phyloP scores from a whole-genome alignment of 2,113 vertebrate species.

The Odontesthes bonariensis region DNA sequence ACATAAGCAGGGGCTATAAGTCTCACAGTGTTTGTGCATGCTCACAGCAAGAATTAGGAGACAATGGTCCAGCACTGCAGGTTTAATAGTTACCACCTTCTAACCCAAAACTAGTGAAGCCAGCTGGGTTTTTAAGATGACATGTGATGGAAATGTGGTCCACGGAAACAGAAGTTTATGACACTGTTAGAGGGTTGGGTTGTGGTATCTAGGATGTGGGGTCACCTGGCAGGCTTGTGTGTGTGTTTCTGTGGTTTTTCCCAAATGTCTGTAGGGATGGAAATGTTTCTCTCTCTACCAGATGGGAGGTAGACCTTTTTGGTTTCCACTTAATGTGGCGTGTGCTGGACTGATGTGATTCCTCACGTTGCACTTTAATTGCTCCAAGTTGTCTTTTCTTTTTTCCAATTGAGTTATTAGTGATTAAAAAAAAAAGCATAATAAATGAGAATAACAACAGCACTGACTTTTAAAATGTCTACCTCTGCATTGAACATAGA shows the following conservation, averaged over 20 bases:
- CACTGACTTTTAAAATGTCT: too few relatives aligned
- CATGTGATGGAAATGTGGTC: constrained; percentile 20
- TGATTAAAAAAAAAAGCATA: too few relatives aligned
- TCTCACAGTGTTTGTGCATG: background rate
- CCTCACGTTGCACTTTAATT: constrained; percentile 4
- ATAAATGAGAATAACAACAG: too few relatives aligned
- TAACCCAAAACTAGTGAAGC: background rate
- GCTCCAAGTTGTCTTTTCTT: background rate
- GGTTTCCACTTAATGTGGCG: constrained; percentile 32
- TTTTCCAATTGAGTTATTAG: background rate
- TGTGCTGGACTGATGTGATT: constrained; percentile 29
- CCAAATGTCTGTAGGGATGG: constrained; percentile 27
- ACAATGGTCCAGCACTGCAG: background rate
- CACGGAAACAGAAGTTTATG: constrained; percentile 32
- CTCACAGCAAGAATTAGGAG: background rate
- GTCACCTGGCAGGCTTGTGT: constrained; percentile 35
- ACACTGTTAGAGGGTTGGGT: constrained; percentile 31
- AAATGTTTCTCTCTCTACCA: constrained; percentile 11
- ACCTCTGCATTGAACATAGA: too few relatives aligned
- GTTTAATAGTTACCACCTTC: background rate
- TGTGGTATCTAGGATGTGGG: constrained; percentile 52
- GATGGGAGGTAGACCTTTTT: constrained; percentile 32
- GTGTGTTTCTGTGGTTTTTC: constrained; percentile 36
- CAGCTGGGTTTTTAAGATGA: constrained; percentile 6
- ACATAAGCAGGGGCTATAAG: background rate